Base-by-base conservation (phyloP, 2,888 invertebrate species). In the Hecatera dysodea region DNA sequence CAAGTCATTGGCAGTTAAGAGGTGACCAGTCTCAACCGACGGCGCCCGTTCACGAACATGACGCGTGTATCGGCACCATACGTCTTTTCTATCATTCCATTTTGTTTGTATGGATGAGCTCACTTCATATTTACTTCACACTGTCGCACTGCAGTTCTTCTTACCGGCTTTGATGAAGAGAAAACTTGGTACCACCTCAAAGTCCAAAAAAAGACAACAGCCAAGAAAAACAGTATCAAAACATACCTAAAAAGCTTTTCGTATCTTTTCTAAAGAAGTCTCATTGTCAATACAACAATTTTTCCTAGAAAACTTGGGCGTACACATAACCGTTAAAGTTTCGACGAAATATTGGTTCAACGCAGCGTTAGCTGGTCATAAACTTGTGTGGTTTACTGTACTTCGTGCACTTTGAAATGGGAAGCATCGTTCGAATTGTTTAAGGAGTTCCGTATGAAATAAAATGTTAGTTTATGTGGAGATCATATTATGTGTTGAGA, bases 361-460 rank as follows among this genome's bases (percentile, higher is more conserved):
- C 56, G 56, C 60, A n/a, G 59, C 62, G 67, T 66, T 67, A 48
- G 63, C 59, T 56, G 72, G n/a, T 68, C 74, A 53, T 80, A 80
- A 82, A 82, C 63, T 70, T 80, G 64, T 11, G 69, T 67, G 67
- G 71, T 82, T 82, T 69, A 81, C 67, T 62, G 67, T 78, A 67
- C 66, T 82, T 67, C 6, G 63, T 59, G 61, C 64, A 53, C 53
- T 81, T 78, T 57, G 22, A 33, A 80, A 80, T 62, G 48, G 75
- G 24, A 39, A 33, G 36, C 12, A 39, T 15, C 7, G 27, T 72
- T 65, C 60, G 22, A 39, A 77, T 72, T 67, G 53, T 67, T 76
- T 57, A 64, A 67, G 60, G 17, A 67, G 55, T 36, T 68, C n/a
- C 39, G 46, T 67, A 48, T 53, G 22, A 53, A 65, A 67, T 71